phyloP scores from a whole-genome alignment of 2,113 vertebrate species.

The Pterocles gutturalis region DNA sequence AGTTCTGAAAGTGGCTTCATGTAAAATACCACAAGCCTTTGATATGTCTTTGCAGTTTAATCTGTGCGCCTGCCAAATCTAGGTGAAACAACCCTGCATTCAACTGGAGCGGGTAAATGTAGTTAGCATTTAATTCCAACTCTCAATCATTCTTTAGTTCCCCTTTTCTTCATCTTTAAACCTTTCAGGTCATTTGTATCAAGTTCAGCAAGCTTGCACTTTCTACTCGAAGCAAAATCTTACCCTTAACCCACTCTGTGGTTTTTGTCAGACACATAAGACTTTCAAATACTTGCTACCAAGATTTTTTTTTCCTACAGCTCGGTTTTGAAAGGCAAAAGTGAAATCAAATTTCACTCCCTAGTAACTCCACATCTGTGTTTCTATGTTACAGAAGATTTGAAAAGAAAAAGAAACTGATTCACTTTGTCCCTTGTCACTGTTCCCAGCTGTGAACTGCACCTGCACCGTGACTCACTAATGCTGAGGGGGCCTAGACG shows the following conservation, averaged over 20 bases:
- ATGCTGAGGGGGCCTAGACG: neutral
- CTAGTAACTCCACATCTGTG: slow-evolving; percentile 62
- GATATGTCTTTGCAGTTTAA: neutral
- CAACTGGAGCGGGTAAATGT: neutral
- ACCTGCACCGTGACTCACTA: slow-evolving; percentile 76
- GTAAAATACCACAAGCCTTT: neutral
- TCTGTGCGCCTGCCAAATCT: neutral
- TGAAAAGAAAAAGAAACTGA: slow-evolving; percentile 58
- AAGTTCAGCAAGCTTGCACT: slow-evolving; percentile 65
- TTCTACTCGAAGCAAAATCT: slow-evolving; percentile 26
- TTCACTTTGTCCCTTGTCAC: slow-evolving; percentile 75
- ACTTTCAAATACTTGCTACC: slow-evolving; percentile 15
- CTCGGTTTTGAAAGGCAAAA: slow-evolving; percentile 45
- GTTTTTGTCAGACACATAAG: slow-evolving; percentile 20
- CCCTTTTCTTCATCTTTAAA: neutral
- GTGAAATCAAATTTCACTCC: slow-evolving; percentile 49
- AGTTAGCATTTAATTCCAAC: slow-evolving; percentile 10
- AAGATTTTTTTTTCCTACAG: neutral
- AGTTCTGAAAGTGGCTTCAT: neutral
- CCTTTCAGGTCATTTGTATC: slow-evolving; percentile 33
- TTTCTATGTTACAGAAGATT: slow-evolving; percentile 11
- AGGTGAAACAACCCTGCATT: neutral
- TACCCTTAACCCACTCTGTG: neutral
- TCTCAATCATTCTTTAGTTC: slow-evolving; percentile 34
- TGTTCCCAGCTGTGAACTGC: slow-evolving; percentile 76